Conservation (phyloP, 1,140 invertebrate species). For the Acromyrmex echinatior region DNA sequence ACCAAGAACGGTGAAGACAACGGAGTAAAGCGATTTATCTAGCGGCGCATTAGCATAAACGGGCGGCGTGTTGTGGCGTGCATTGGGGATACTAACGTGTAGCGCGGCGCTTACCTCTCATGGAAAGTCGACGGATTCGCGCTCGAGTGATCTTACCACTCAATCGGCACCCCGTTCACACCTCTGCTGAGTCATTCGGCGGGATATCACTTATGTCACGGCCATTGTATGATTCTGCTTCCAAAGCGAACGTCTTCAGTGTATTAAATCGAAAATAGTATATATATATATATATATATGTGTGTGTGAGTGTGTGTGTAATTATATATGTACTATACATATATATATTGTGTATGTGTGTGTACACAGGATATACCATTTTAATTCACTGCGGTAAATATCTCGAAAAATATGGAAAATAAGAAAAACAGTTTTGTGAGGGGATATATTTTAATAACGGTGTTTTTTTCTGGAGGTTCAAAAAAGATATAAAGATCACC, state of each 20-base stretch:
- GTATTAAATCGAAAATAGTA: neutral
- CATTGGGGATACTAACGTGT: neutral
- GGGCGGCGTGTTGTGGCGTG: neutral
- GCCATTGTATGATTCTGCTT: neutral
- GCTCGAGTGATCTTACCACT: slow-evolving; percentile 59
- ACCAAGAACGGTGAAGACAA: slow-evolving; percentile 15
- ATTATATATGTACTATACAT: too few species aligned
- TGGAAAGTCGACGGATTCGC: slow-evolving; percentile 40
- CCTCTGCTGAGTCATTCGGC: slow-evolving; percentile 51
- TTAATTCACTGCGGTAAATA: too few species aligned
- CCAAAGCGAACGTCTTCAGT: neutral
- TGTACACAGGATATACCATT: too few species aligned
- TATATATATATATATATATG: too few species aligned
- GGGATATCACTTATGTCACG: slow-evolving; percentile 36
- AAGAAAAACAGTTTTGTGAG: too few species aligned
- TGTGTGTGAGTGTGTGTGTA: too few species aligned
- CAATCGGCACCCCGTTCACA: slow-evolving; percentile 42
- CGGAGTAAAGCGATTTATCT: slow-evolving; percentile 38
- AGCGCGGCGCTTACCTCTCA: neutral
- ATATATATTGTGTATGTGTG: too few species aligned
- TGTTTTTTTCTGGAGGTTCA: too few species aligned
- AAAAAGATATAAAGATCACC: too few species aligned
- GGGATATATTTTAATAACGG: too few species aligned
- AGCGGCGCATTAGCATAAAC: slow-evolving; percentile 47
- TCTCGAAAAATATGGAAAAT: too few species aligned